Evolutionary conservation across 2,888 invertebrate species (phyloP).

Genomic region (Melanophora roralis): DNA sequence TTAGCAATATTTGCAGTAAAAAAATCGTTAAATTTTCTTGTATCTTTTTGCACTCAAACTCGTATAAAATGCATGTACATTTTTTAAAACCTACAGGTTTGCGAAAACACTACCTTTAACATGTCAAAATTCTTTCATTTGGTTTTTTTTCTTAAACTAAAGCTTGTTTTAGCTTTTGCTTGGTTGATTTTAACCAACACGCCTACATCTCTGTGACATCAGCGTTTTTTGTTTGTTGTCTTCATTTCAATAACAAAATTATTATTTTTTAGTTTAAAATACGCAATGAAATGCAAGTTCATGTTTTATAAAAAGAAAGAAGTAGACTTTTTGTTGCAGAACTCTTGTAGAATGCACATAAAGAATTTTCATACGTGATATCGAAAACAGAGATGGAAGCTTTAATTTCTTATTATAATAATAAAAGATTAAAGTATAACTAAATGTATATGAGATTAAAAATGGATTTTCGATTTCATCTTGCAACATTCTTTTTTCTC

Average conservation of each 20-base stretch:
- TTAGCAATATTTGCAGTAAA: conserved; percentile 7
- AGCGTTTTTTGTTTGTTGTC: not conserved
- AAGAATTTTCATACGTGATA: conserved; percentile 6
- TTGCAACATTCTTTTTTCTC: too few species aligned
- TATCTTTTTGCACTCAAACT: not conserved
- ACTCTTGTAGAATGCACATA: not conserved
- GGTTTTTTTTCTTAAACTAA: not conserved
- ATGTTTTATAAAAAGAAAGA: not conserved
- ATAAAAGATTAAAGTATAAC: too few species aligned
- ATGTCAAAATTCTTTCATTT: not conserved
- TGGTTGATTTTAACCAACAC: conserved; percentile 24
- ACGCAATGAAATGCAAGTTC: conserved; percentile 29
- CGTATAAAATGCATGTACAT: not conserved
- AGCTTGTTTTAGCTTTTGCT: conserved; percentile 7
- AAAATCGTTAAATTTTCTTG: not conserved
- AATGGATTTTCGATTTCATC: too few species aligned
- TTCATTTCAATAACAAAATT: conserved; percentile 10
- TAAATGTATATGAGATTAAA: too few species aligned
- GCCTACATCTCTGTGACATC: conserved; percentile 54
- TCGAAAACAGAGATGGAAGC: too few species aligned
- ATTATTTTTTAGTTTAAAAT: conserved; percentile 15
- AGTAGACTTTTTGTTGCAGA: not conserved
- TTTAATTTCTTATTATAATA: too few species aligned
- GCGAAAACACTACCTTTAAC: conserved; percentile 17
- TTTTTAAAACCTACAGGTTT: not conserved